These are phyloP conservation scores for Nymphalis c-album DNA, from an alignment of 2,888 invertebrate species.

Conservation along the genomic window DNA sequence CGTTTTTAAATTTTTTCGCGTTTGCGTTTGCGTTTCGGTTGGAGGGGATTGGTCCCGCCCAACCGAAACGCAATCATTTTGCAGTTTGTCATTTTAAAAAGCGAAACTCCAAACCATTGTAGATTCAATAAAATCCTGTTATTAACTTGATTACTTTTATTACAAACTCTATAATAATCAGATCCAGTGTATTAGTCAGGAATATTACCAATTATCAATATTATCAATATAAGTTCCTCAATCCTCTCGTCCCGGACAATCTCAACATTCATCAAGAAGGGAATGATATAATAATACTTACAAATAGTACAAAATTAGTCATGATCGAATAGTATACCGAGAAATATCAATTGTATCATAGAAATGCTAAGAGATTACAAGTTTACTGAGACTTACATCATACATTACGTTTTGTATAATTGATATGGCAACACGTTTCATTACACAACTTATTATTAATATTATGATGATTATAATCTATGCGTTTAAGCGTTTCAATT, in stretches of 20 bases:
- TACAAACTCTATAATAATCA: too few relatives aligned
- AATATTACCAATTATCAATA: too few relatives aligned
- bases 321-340: constrained; percentile 45
- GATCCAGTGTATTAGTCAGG: neutral
- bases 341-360: constrained; percentile 53
- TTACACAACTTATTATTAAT: constrained; percentile 23
- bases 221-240: neutral
- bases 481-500: constrained; percentile 22
- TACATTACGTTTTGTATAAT: constrained; percentile 41
- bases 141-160: too few relatives aligned
- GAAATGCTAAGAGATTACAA: constrained; percentile 69
- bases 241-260: constrained; percentile 14
- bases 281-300: constrained; percentile 25
- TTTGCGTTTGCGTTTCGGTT: too few relatives aligned
- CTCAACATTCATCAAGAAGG: constrained; percentile 23
- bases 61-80: too few relatives aligned
- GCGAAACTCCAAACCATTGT: too few relatives aligned
- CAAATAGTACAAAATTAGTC: constrained; percentile 42
- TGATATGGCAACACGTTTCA: constrained; percentile 49
- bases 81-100: too few relatives aligned
- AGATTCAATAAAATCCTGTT: too few relatives aligned
- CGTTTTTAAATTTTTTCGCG: too few relatives aligned
- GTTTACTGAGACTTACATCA: constrained; percentile 42
- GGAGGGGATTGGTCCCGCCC: too few relatives aligned
- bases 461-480: constrained; percentile 20